phyloP scores from a whole-genome alignment of 2,797 vertebrate genomes.

The Syngnathus acus region DNA sequence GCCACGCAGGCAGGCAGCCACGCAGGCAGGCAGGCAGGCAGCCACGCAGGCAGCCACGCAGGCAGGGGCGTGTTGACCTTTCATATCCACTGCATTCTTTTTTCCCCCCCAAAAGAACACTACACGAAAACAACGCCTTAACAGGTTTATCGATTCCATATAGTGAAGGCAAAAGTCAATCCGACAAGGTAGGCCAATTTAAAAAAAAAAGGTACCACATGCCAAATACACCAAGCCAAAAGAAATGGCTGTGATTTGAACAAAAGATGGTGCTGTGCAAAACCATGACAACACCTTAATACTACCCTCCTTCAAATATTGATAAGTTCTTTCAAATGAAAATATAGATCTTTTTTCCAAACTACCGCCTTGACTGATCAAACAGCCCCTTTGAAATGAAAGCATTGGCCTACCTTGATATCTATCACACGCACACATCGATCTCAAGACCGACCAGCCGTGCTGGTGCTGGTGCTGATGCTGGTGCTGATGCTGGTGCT shows the following conservation, averaged over 20 bases:
- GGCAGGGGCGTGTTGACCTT: not conserved
- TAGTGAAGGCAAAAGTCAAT: not conserved
- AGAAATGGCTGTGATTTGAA: not conserved
- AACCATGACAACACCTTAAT: not conserved
- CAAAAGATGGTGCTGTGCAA: not conserved
- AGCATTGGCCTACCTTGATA: slow-evolving; percentile 22
- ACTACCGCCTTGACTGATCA: not conserved
- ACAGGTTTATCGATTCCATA: not conserved
- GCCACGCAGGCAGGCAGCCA: no score
- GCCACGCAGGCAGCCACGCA: no score
- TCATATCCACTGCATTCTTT: not conserved
- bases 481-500: no score
- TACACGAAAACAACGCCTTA: not conserved
- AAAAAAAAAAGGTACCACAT: not conserved
- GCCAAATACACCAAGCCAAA: not conserved
- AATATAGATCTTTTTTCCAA: not conserved
- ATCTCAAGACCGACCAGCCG: slow-evolving; percentile 15
- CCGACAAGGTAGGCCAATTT: not conserved
- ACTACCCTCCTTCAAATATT: not conserved
- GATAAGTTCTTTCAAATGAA: not conserved
- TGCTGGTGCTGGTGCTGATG: not conserved
- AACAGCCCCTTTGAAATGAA: slow-evolving; percentile 5
- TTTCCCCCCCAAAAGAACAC: not conserved
- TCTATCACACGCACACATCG: slow-evolving; percentile 29
- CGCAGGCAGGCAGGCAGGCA: not conserved